Evolutionary conservation across 2,888 invertebrate species (phyloP).

Genomic region (Mimas tiliae): DNA sequence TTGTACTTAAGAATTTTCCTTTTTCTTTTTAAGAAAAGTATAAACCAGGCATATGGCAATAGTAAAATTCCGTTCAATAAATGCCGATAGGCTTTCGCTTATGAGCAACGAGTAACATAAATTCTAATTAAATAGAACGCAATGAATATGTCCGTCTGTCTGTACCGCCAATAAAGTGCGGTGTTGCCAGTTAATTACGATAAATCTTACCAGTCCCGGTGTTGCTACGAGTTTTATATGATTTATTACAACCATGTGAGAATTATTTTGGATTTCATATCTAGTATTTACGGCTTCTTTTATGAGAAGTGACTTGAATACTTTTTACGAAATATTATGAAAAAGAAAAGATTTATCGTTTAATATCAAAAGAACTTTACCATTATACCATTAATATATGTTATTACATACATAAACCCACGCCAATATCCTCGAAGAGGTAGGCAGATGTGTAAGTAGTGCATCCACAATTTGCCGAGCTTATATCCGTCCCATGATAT

Average conservation of each 20-base stretch:
- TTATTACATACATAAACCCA: too few species aligned
- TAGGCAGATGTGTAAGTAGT: too few species aligned
- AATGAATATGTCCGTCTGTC: conserved; percentile 29
- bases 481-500: too few species aligned
- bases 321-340: not conserved
- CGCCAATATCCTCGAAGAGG: too few species aligned
- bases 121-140: conserved; percentile 30
- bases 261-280: conserved; percentile 9
- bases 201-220: conserved; percentile 18
- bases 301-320: not conserved
- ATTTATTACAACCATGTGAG: conserved; percentile 16
- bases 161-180: conserved; percentile 30
- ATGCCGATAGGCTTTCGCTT: not conserved
- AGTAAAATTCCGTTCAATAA: conserved; percentile 5
- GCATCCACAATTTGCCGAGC: too few species aligned
- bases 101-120: conserved; percentile 26
- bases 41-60: not conserved
- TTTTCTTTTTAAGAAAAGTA: not conserved
- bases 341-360: not conserved
- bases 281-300: not conserved
- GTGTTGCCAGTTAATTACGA: conserved; percentile 27
- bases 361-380: not conserved
- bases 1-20: not conserved
- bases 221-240: conserved; percentile 26
- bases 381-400: too few species aligned